Evolutionary conservation across 2,113 vertebrate genomes (phyloP).

Genomic region (Panthera uncia): DNA sequence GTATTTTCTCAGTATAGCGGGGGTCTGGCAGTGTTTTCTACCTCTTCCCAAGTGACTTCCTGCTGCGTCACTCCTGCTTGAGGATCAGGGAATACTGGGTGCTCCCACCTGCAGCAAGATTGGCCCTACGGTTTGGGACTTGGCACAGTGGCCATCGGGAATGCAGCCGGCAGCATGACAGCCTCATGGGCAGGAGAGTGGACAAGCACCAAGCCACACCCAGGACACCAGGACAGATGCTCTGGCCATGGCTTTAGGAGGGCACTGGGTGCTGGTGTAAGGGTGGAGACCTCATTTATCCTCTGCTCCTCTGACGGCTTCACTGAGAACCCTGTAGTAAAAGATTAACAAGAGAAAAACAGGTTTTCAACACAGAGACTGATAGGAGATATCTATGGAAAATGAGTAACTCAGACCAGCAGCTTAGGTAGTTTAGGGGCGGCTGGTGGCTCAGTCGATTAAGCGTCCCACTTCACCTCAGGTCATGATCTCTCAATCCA

Average conservation of each 20-base stretch:
- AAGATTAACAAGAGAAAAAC: not conserved
- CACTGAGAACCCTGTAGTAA: not conserved
- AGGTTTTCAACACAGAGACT: not conserved
- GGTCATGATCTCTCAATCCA: no score
- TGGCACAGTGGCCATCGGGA: not conserved
- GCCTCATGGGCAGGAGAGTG: rapidly evolving
- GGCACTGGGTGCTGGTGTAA: not conserved
- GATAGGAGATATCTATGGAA: not conserved
- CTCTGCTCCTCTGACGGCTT: not conserved
- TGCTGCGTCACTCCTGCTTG: not conserved
- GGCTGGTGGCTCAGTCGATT: no score
- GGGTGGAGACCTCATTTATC: not conserved
- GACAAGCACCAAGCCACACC: rapidly evolving
- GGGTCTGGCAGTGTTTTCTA: not conserved
- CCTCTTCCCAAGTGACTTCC: not conserved
- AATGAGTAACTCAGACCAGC: not conserved
- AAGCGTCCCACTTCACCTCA: no score
- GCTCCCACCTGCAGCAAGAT: not conserved
- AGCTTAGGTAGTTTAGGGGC: not conserved
- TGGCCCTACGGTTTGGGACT: not conserved
- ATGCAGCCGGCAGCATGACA: not conserved
- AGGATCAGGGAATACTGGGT: not conserved
- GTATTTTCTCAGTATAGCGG: not conserved
- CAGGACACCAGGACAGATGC: not conserved
- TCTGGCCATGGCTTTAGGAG: not conserved